phyloP scores from a whole-genome alignment of 2,888 invertebrate species.

The Drosophila algonquin region DNA sequence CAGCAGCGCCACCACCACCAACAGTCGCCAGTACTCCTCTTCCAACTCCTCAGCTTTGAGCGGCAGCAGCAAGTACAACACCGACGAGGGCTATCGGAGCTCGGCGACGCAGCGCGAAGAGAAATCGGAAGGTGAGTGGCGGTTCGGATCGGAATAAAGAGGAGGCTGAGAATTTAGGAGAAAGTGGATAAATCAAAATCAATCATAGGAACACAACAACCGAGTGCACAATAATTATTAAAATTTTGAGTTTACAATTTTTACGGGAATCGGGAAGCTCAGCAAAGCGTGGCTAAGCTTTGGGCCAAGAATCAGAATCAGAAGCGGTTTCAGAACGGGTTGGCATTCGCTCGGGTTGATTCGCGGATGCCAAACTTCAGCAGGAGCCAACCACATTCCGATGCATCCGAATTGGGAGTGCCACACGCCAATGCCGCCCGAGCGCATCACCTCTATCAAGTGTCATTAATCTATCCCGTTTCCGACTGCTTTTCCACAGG shows the following conservation, averaged over 20 bases:
- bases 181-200: not conserved
- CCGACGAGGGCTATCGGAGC: slow-evolving; percentile 72
- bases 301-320: not conserved
- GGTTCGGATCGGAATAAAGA: not conserved
- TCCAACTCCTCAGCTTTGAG: slow-evolving; percentile 69
- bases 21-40: slow-evolving; percentile 65
- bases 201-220: not conserved
- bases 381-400: slow-evolving; percentile 11
- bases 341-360: too few species aligned
- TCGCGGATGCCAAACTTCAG: slow-evolving; percentile 24
- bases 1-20: slow-evolving; percentile 48
- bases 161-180: not conserved
- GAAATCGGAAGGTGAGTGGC: slow-evolving; percentile 79
- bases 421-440: slow-evolving; percentile 4
- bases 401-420: slow-evolving; percentile 64
- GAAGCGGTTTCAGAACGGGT: too few species aligned
- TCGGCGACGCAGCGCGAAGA: slow-evolving; percentile 68
- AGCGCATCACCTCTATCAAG: not conserved
- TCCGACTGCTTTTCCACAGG: slow-evolving; percentile 83
- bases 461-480: slow-evolving; percentile 2
- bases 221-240: not conserved
- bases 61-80: slow-evolving; percentile 61
- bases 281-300: not conserved
- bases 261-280: too few species aligned
- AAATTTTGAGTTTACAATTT: not conserved